These are phyloP conservation scores for Calidris pugnax DNA, from an alignment of 2,113 vertebrate species.

Conservation along the genomic window DNA sequence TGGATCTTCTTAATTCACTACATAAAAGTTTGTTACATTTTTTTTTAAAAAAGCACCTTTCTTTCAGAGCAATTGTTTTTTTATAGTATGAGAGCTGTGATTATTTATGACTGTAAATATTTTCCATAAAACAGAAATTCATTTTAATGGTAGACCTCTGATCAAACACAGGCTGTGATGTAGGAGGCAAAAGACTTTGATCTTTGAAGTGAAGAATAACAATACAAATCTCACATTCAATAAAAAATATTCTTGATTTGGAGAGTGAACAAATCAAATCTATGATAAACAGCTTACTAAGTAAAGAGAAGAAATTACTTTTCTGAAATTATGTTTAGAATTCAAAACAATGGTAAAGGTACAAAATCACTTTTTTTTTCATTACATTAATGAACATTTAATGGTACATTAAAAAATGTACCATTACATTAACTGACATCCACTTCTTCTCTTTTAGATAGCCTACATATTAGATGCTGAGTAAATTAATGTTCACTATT, in stretches of 20 bases:
- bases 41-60: too few species aligned
- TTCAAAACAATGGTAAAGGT: neutral
- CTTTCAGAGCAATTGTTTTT: neutral
- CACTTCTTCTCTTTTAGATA: neutral
- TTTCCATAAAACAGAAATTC: neutral
- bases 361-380: neutral
- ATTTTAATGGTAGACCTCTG: neutral
- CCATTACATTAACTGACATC: neutral
- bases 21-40: neutral
- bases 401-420: neutral
- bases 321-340: neutral
- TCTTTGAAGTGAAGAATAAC: conserved; percentile 8
- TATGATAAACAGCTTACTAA: neutral
- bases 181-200: neutral
- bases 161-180: neutral
- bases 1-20: neutral
- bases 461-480: neutral
- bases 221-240: neutral
- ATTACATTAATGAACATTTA: too few species aligned
- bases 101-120: neutral
- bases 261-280: neutral
- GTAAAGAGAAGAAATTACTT: neutral
- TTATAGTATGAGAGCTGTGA: neutral
- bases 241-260: neutral
- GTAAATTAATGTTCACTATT: neutral